phyloP scores from a whole-genome alignment of 2,113 vertebrate species.

The Dromiciops gliroides region DNA sequence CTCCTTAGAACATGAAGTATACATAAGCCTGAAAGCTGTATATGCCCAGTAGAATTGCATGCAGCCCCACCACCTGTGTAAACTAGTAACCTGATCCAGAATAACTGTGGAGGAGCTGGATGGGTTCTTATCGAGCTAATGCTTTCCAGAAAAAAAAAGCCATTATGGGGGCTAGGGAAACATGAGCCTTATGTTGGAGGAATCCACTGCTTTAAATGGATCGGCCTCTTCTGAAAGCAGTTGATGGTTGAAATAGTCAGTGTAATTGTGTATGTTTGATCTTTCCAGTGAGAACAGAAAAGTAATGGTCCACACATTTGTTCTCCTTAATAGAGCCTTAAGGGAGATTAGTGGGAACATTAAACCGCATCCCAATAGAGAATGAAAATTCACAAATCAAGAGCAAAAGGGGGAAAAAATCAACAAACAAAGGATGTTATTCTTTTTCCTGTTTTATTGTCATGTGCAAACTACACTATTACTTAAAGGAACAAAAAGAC shows the following conservation, averaged over 20 bases:
- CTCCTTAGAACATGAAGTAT: neutral
- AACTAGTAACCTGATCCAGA: neutral
- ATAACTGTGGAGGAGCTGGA: neutral
- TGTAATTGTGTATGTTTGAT: constrained; percentile 67
- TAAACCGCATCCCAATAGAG: constrained; percentile 37
- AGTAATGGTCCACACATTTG: constrained; percentile 46
- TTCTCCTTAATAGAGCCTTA: constrained; percentile 51
- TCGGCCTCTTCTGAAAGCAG: constrained; percentile 48
- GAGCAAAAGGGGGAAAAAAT: constrained; percentile 41
- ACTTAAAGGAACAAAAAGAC: constrained; percentile 24
- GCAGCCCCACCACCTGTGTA: too few species aligned
- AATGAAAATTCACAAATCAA: constrained; percentile 62
- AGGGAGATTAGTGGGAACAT: constrained; percentile 44
- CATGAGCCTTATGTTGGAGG: neutral
- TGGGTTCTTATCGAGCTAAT: neutral
- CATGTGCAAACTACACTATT: neutral
- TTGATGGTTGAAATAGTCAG: constrained; percentile 61
- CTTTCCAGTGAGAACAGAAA: constrained; percentile 44
- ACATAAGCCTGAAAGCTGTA: neutral
- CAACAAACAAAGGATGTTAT: constrained; percentile 32
- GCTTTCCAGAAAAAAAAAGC: neutral
- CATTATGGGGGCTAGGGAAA: neutral
- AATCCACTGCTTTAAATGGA: constrained; percentile 13
- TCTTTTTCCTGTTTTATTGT: constrained; percentile 24
- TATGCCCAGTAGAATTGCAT: rapidly evolving